Base-by-base conservation (phyloP, 2,888 invertebrate species). In the Nomada hirtipes region DNA sequence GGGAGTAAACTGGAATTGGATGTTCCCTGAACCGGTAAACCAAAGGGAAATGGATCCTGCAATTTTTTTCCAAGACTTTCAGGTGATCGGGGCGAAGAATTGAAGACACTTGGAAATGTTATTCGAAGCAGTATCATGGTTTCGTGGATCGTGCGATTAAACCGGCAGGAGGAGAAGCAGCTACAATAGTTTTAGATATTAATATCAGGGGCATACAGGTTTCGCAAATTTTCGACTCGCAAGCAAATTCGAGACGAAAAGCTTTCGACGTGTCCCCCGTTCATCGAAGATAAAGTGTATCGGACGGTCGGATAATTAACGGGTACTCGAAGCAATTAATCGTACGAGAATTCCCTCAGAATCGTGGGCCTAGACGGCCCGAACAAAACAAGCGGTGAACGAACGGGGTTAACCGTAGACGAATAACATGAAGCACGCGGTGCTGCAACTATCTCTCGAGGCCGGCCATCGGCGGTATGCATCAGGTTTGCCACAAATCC, bases 401-500 rank as follows among this genome's bases (percentile, higher is more conserved):
- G 69, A 61, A 65, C 42, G 60, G 15, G 74, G 71, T 71, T 80
- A 70, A 82, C 82, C 80, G 64, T 80, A 63, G 82, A 80, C 74
- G 80, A 82, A 75, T 71, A 82, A 82, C 80, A 55, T 4, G 15
- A 23, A 57, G 44, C n/a, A 29, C 53, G 53, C 53, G 47, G 80
- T 20, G 23, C 23, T 4, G 74, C 60, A 67, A 75, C 67, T 53
- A 72, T 80, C 76, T 71, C 71, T 68, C 52, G 67, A 64, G 71
- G 55, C 42, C 23, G 23, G 73, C 67, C 75, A 57, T 71, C 53
- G 60, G 70, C 47, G 81, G 84, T 68, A 84, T 75, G 86, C 83
- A 64, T 68, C 60, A 50, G 89, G 89, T 83, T 86, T 82, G 83
- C 91, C 90, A 81, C 92, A 89, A 92, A 91, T 91, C 91, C 91